Evolutionary conservation across 2,888 invertebrate genomes (phyloP), one percentile per base, ranked within the genome.

Genomic region (Rambutsinella grinnellia): DNA sequence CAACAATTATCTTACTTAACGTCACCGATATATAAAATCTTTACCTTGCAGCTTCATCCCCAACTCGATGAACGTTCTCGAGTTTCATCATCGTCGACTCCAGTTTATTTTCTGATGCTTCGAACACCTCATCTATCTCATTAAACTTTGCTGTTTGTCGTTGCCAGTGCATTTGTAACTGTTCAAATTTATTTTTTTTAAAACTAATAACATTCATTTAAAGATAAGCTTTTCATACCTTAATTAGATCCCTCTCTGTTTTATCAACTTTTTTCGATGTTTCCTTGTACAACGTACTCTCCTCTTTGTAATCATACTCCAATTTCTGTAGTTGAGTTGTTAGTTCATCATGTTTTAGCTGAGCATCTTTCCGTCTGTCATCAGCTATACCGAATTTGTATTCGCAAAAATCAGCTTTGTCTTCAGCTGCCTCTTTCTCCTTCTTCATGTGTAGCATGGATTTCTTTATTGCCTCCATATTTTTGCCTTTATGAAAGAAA

Each of bases 391-490:
- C n/a, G n/a, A n/a, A n/a, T n/a, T n/a, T n/a, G n/a, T n/a, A n/a
- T n/a, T n/a, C n/a, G n/a, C n/a, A n/a, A n/a, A n/a, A n/a, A n/a
- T n/a, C 8, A 8, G 60, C 54, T 13, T 54, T 70, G 44, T 70
- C 69, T 2, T 28, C 19, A 2, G 53, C 54, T 19, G 60, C 46
- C 26, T 61, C 54, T 13, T 49, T 53, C 54, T 70, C 69, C 62
- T 62, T 61, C 23, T 70, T 70, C 62, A 62, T 61, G 2, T 54
- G 19, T 5, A 62, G 69, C 69, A 70, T 70, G 1, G 54, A 53
- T 5, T 53, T 70, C 23, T 70, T 70, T 19, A 70, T 70, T 1
- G 61, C 69, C 23, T 70, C 69, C 69, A 70, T 70, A 51, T 19
- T 65, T n/a, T n/a, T n/a, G n/a, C n/a, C n/a, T n/a, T n/a, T n/a